A percentile compares a stretch with the other conserved stretches of the same genome.
Evolutionary conservation across 2,888 invertebrate species (phyloP).

Genomic region (Eilema depressum): DNA sequence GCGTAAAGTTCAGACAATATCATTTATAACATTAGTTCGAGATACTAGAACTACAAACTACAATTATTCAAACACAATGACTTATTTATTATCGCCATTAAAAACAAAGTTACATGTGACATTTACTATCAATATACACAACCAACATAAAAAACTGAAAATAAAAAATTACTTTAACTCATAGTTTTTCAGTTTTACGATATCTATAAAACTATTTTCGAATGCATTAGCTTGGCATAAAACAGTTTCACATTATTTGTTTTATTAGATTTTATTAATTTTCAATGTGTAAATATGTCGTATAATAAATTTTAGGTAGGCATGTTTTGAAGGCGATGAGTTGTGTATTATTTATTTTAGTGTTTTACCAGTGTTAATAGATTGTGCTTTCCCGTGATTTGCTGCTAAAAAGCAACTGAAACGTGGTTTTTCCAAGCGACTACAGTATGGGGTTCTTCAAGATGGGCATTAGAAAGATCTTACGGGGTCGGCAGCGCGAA

Average conservation of each 20-base stretch:
- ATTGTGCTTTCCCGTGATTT: background rate
- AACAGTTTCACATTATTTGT: slow-evolving; percentile 35
- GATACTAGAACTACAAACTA: background rate
- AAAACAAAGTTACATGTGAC: slow-evolving; percentile 10
- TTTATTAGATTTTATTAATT: slow-evolving; percentile 32
- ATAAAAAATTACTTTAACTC: slow-evolving; percentile 39
- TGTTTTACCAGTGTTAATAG: background rate
- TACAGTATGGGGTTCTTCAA: too few species aligned
- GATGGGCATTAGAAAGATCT: too few species aligned
- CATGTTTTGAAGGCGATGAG: slow-evolving; percentile 30
- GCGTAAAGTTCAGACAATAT: too few species aligned
- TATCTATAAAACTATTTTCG: slow-evolving; percentile 71
- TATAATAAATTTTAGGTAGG: slow-evolving; percentile 32
- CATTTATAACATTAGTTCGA: background rate
- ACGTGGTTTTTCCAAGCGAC: too few species aligned
- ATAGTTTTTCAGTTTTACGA: slow-evolving; percentile 50
- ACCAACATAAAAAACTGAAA: slow-evolving; percentile 27
- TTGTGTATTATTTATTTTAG: background rate
- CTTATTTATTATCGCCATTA: slow-evolving; percentile 1
- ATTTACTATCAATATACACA: slow-evolving; percentile 10
- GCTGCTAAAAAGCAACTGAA: background rate
- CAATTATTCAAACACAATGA: background rate
- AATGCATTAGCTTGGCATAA: slow-evolving; percentile 52
- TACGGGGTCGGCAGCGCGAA: too few species aligned
- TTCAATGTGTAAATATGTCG: slow-evolving; percentile 37